A percentile compares a stretch with the other conserved stretches of the same genome.
These are phyloP conservation scores for Hirtodrosophila duncani DNA, from an alignment of 2,888 invertebrate genomes.

Conservation along the genomic window DNA sequence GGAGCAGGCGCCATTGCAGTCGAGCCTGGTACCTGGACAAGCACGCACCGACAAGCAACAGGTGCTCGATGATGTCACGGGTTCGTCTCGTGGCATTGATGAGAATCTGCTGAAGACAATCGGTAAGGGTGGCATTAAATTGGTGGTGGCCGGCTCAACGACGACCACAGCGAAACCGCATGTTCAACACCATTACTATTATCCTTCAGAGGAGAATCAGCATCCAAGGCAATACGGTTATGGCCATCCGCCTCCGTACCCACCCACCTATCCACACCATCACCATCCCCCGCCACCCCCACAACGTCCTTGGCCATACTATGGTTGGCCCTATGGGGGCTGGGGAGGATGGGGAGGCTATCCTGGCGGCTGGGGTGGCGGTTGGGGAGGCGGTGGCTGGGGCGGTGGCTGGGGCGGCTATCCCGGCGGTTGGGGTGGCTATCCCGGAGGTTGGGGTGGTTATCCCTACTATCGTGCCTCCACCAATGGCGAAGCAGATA, in stretches of 20 bases:
- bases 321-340: conserved; percentile 24
- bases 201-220: conserved; percentile 52
- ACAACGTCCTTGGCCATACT: conserved; percentile 35
- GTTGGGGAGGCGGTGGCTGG: conserved; percentile 23
- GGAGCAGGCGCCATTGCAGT: conserved; percentile 47
- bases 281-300: conserved; percentile 22
- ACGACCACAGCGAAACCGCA: conserved; percentile 44
- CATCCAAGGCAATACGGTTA: conserved; percentile 44
- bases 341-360: conserved; percentile 11
- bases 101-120: conserved; percentile 47
- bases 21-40: conserved; percentile 26
- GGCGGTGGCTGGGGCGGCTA: conserved; percentile 30
- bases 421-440: conserved; percentile 29
- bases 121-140: conserved; percentile 60
- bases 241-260: background rate
- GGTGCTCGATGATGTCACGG: conserved; percentile 33
- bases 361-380: conserved; percentile 1
- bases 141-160: conserved; percentile 36
- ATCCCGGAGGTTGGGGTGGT: too few species aligned
- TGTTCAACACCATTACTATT: conserved; percentile 59
- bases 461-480: conserved; percentile 44
- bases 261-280: conserved; percentile 25
- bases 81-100: conserved; percentile 43
- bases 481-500: conserved; percentile 28
- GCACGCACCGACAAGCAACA: conserved; percentile 41